Conservation (phyloP, 2,797 vertebrate genomes). For the Natrix natrix region DNA sequence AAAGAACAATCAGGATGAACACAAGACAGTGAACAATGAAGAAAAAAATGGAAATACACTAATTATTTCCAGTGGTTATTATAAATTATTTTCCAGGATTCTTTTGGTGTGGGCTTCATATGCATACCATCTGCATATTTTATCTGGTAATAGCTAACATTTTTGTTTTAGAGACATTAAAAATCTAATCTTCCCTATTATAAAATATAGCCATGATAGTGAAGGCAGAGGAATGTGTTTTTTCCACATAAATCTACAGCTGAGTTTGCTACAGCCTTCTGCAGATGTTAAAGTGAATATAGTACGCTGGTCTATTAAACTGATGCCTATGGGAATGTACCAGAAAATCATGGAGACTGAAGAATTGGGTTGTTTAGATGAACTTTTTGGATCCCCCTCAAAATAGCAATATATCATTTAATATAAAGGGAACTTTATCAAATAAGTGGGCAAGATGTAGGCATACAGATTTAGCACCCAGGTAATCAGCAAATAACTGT, state of each 20-base stretch:
- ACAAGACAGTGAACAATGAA: not conserved
- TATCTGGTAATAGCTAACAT: not conserved
- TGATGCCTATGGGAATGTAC: not conserved
- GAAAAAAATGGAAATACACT: not conserved
- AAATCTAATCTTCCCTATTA: not conserved
- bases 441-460: not conserved
- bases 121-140: not conserved
- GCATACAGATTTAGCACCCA: not conserved
- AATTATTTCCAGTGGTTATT: not conserved
- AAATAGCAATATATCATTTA: not conserved
- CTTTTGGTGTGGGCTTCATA: not conserved
- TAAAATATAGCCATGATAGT: not conserved
- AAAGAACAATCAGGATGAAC: not conserved
- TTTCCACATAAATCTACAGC: not conserved
- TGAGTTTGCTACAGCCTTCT: not conserved
- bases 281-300: not conserved
- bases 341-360: not conserved
- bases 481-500: not conserved
- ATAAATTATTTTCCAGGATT: not conserved
- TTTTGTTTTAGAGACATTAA: not conserved
- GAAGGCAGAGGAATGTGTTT: not conserved
- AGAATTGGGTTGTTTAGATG: not conserved
- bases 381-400: not conserved
- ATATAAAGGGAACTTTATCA: not conserved
- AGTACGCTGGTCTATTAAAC: not conserved